Conservation (phyloP, 2,888 invertebrate genomes). For the Argyresthia albistria region DNA sequence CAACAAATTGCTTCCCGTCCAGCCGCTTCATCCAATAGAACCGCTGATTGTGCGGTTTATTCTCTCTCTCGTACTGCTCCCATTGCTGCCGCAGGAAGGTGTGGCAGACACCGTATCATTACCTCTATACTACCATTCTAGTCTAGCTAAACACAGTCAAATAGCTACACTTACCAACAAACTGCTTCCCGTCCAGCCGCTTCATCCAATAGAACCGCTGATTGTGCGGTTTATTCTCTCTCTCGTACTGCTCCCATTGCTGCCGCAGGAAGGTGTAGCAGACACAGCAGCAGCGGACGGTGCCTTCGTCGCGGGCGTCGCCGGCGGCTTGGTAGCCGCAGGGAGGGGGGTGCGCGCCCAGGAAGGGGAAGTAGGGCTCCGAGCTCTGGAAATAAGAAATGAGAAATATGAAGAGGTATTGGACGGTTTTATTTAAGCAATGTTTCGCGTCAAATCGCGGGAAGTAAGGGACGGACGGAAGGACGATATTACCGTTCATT, state of each 20-base stretch:
- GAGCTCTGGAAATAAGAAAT: constrained; percentile 36
- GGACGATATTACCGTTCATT: too few relatives aligned
- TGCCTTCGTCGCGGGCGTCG: constrained; percentile 49
- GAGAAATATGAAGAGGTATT: too few relatives aligned
- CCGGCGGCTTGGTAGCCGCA: constrained; percentile 75
- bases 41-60: constrained; percentile 87
- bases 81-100: constrained; percentile 91
- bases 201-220: constrained; percentile 95
- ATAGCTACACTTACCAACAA: constrained; percentile 73
- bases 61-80: constrained; percentile 90
- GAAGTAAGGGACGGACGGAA: too few relatives aligned
- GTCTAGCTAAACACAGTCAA: too few relatives aligned
- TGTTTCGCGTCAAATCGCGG: too few relatives aligned
- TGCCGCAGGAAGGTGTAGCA: constrained; percentile 89
- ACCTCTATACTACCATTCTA: too few relatives aligned
- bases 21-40: constrained; percentile 94
- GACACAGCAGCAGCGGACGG: constrained; percentile 85
- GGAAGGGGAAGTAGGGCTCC: constrained; percentile 92
- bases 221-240: constrained; percentile 86
- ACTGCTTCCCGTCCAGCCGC: constrained; percentile 90
- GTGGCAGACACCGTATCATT: constrained; percentile 90
- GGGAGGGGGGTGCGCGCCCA: constrained; percentile 91
- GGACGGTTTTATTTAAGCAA: too few relatives aligned
- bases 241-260: constrained; percentile 94
- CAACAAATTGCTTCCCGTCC: constrained; percentile 77